A percentile compares a stretch with the other conserved stretches of the same genome.
Evolutionary conservation across 2,797 vertebrate species (phyloP).

Genomic region (Danio jaintianensis): DNA sequence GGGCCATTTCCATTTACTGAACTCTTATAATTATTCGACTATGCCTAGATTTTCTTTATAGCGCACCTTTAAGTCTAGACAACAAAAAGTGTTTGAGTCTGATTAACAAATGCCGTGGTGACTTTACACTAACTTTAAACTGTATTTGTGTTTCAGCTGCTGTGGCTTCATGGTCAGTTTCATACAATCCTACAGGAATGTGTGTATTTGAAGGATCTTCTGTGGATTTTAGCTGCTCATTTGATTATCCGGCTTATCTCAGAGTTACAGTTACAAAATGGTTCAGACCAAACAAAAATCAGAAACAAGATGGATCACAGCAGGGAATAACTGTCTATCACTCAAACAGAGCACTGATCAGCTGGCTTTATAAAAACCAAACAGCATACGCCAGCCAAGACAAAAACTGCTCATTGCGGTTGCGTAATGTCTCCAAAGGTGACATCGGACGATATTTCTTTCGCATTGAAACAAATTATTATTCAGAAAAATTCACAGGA

Average conservation of each 20-base stretch:
- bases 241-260: background rate
- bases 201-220: slow-evolving; percentile 6
- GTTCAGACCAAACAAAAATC: background rate
- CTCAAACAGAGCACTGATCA: background rate
- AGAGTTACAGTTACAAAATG: slow-evolving; percentile 64
- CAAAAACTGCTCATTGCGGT: slow-evolving; percentile 39
- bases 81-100: background rate
- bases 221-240: slow-evolving; percentile 27
- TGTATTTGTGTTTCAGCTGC: slow-evolving; percentile 24
- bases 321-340: slow-evolving; percentile 21
- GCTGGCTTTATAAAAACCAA: slow-evolving; percentile 21
- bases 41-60: too few species aligned
- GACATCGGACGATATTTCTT: slow-evolving; percentile 39
- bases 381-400: background rate
- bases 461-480: background rate
- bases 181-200: background rate
- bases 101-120: background rate
- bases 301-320: slow-evolving; percentile 28
- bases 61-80: background rate
- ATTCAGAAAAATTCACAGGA: accelerated
- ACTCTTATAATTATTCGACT: too few species aligned
- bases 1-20: too few species aligned
- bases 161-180: slow-evolving; percentile 13
- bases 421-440: slow-evolving; percentile 30
- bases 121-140: background rate